Evolutionary conservation across 2,888 invertebrate species (phyloP).

Genomic region (Lycophotia porphyrea): DNA sequence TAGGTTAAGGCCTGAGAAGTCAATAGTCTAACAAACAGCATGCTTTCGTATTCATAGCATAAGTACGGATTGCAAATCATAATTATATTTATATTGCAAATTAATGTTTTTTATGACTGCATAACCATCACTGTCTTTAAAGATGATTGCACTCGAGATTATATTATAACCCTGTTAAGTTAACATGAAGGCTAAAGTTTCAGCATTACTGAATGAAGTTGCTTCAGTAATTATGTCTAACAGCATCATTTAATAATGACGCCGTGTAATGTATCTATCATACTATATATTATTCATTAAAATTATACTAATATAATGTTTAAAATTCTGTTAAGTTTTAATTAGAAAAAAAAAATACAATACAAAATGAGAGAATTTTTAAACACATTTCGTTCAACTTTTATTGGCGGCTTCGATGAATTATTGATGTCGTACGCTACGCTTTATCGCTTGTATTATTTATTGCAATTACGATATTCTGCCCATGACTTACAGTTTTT

Average conservation of each 20-base stretch:
- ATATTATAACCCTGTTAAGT: slow-evolving; percentile 30
- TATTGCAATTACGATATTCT: slow-evolving; percentile 47
- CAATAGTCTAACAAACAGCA: not conserved
- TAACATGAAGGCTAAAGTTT: slow-evolving; percentile 45
- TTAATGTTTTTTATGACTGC: not conserved
- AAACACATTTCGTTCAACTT: slow-evolving; percentile 52
- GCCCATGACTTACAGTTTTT: not conserved
- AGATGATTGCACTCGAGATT: slow-evolving; percentile 35
- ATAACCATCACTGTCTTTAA: slow-evolving; percentile 16
- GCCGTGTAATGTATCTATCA: slow-evolving; percentile 9
- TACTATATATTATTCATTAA: slow-evolving; percentile 22
- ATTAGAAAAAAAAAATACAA: slow-evolving; percentile 31
- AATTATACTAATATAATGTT: not conserved
- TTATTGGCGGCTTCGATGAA: slow-evolving; percentile 53
- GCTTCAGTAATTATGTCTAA: slow-evolving; percentile 44
- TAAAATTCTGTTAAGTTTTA: slow-evolving; percentile 44
- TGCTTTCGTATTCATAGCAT: not conserved
- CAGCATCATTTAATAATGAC: slow-evolving; percentile 27
- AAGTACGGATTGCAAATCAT: not conserved
- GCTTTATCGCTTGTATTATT: slow-evolving; percentile 54
- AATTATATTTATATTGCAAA: not conserved
- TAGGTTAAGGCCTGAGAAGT: not conserved
- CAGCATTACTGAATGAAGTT: slow-evolving; percentile 36
- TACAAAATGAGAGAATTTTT: slow-evolving; percentile 41
- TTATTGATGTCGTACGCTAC: slow-evolving; percentile 50